phyloP scores from a whole-genome alignment of 1,140 invertebrate genomes.

The Chironomus tepperi region DNA sequence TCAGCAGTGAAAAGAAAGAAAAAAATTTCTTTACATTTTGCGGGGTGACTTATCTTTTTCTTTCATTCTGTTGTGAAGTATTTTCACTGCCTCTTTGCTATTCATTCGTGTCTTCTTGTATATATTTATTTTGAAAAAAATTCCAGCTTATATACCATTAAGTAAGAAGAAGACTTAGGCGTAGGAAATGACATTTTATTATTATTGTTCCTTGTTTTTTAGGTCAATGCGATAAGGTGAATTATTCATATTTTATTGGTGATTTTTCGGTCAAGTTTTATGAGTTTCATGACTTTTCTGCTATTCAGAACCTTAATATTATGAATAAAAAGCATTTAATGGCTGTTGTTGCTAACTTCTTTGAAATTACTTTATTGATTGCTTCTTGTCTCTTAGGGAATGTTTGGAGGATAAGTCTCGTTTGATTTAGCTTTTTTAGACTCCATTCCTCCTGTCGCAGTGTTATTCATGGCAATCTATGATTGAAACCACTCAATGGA shows the following conservation, averaged over 20 bases:
- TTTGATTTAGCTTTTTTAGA: too few species aligned
- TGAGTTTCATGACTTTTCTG: neutral
- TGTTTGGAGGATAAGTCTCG: too few species aligned
- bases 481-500: too few species aligned
- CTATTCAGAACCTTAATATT: neutral
- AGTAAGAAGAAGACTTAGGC: too few species aligned
- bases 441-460: too few species aligned
- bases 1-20: neutral
- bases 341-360: neutral
- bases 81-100: neutral
- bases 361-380: too few species aligned
- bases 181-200: neutral
- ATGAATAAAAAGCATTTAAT: too few species aligned
- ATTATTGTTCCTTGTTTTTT: neutral
- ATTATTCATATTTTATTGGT: neutral
- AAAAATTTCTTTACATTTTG: neutral
- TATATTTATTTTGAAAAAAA: neutral
- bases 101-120: neutral
- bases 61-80: neutral
- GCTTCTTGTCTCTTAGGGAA: too few species aligned
- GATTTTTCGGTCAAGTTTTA: neutral
- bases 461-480: too few species aligned
- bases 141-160: neutral
- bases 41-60: conserved; percentile 5
- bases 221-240: neutral